Conservation (phyloP, 2,797 vertebrate species). For the Poecilia picta region DNA sequence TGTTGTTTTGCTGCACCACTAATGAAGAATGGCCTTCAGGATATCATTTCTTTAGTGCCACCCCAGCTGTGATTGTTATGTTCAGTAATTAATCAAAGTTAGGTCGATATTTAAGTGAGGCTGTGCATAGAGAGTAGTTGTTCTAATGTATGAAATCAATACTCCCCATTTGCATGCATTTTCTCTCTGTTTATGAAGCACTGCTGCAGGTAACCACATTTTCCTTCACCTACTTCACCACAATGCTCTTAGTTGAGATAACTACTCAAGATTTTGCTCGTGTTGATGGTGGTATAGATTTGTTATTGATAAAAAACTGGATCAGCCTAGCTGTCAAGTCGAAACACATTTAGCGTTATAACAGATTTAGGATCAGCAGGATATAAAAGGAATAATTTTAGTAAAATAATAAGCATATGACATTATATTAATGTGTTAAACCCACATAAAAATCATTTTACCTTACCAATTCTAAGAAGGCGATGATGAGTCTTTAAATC, state of each 20-base stretch:
- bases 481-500: not conserved
- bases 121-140: conserved; percentile 26
- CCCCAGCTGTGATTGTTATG: conserved; percentile 2
- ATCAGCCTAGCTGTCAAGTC: not conserved
- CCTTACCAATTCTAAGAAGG: not conserved
- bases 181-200: conserved; percentile 31
- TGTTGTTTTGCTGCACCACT: not conserved
- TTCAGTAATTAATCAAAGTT: conserved; percentile 28
- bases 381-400: not conserved
- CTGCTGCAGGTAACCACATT: conserved; percentile 27
- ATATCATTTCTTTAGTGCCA: conserved; percentile 17
- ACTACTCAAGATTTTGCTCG: conserved; percentile 15
- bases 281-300: conserved; percentile 8
- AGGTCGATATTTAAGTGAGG: conserved; percentile 21
- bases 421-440: not conserved
- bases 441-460: not conserved
- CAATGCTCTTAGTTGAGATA: conserved; percentile 15
- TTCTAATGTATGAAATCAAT: conserved; percentile 31
- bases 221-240: conserved; percentile 18
- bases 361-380: not conserved
- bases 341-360: not conserved
- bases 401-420: not conserved
- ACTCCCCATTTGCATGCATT: conserved; percentile 10
- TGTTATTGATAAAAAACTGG: conserved; percentile 1
- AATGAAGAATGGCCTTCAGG: conserved; percentile 3